A percentile compares a stretch with the other conserved stretches of the same genome.
Conservation (phyloP, 1,140 invertebrate species). For the Ceratina calcarata region DNA sequence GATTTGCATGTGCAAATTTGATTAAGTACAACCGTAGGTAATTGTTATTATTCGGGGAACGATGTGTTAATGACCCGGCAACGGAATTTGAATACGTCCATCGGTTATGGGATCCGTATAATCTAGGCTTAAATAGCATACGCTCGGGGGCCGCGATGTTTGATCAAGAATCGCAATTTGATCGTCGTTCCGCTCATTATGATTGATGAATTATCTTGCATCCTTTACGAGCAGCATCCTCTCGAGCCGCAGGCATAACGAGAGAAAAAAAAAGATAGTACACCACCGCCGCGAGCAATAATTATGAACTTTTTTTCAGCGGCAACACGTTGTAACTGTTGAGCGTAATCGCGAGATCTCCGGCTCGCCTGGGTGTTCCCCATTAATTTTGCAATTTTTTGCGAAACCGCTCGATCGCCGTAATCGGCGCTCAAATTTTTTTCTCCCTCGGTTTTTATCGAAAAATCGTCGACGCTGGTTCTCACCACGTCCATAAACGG, state of each 20-base stretch:
- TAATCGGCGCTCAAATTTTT: constrained; percentile 40
- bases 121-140: too few relatives aligned
- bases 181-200: background rate
- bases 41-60: constrained; percentile 2
- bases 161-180: background rate
- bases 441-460: constrained; percentile 23
- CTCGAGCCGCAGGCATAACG: background rate
- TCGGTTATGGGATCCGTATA: background rate
- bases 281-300: background rate
- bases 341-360: constrained; percentile 37
- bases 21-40: background rate
- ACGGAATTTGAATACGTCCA: background rate
- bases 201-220: constrained; percentile 1
- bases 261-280: background rate
- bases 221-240: background rate
- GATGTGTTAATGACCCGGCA: background rate
- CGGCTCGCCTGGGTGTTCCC: constrained; percentile 36
- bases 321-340: constrained; percentile 29
- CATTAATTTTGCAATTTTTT: constrained; percentile 39
- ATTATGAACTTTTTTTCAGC: constrained; percentile 22
- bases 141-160: background rate
- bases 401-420: background rate
- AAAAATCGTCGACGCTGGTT: background rate
- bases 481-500: background rate
- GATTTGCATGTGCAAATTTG: constrained; percentile 15